A percentile compares a stretch with the other conserved stretches of the same genome.
These are phyloP conservation scores for Stictocephala bisonia DNA, from an alignment of 2,888 invertebrate species.

Conservation along the genomic window DNA sequence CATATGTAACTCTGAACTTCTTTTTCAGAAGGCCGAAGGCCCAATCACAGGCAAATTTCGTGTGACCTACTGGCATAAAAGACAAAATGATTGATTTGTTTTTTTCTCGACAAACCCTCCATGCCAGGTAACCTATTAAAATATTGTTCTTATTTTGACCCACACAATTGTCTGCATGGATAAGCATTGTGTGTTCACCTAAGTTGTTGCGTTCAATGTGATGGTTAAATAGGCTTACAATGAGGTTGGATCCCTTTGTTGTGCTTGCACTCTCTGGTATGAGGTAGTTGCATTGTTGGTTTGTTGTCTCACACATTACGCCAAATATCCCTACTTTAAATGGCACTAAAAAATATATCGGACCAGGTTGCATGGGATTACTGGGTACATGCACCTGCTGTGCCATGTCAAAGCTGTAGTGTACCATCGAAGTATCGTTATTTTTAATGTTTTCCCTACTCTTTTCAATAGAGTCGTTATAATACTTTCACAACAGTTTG, in stretches of 20 bases:
- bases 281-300: slow-evolving; percentile 44
- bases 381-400: slow-evolving; percentile 50
- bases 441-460: not conserved
- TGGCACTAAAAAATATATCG: slow-evolving; percentile 49
- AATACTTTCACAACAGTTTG: slow-evolving; percentile 15
- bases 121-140: slow-evolving; percentile 37
- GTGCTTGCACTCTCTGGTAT: slow-evolving; percentile 43
- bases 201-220: slow-evolving; percentile 1
- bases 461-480: slow-evolving; percentile 16
- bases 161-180: slow-evolving; percentile 51
- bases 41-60: slow-evolving; percentile 45
- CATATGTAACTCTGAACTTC: not conserved
- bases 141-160: slow-evolving; percentile 52
- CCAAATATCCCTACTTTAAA: slow-evolving; percentile 50
- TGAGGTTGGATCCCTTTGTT: slow-evolving; percentile 45
- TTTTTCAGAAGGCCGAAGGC: slow-evolving; percentile 31
- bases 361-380: slow-evolving; percentile 49
- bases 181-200: slow-evolving; percentile 40
- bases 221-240: slow-evolving; percentile 44
- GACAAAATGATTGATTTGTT: slow-evolving; percentile 32
- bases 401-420: slow-evolving; percentile 50
- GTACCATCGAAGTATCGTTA: not conserved
- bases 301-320: slow-evolving; percentile 47
- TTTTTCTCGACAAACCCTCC: slow-evolving; percentile 3
- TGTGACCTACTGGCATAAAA: slow-evolving; percentile 44